Conservation (phyloP, 1,140 invertebrate genomes). For the Hermetia illucens region DNA sequence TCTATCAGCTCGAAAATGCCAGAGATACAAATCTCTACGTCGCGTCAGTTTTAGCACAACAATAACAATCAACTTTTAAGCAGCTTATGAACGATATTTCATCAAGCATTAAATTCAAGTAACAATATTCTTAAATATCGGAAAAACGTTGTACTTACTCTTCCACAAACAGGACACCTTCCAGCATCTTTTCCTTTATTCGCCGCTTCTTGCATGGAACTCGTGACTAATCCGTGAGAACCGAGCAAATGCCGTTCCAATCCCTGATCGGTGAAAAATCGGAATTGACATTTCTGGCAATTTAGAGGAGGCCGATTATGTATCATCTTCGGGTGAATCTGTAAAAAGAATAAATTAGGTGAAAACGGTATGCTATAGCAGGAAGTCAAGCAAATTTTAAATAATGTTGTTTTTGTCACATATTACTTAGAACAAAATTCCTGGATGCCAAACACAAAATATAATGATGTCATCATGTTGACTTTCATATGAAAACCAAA, state of each 20-base stretch:
- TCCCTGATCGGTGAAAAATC: slow-evolving; percentile 60
- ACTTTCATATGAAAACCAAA: too few species aligned
- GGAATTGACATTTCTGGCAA: slow-evolving; percentile 90
- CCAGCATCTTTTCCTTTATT: slow-evolving; percentile 90
- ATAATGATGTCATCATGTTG: too few species aligned
- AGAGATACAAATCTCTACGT: too few species aligned
- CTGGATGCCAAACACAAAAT: neutral
- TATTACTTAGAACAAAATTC: too few species aligned
- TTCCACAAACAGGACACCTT: slow-evolving; percentile 82
- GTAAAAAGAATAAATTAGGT: neutral
- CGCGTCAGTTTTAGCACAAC: neutral
- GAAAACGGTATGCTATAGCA: too few species aligned
- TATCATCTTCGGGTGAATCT: slow-evolving; percentile 90
- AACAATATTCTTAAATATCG: too few species aligned
- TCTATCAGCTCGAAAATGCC: too few species aligned
- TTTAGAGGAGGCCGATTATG: slow-evolving; percentile 86
- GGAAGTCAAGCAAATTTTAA: too few species aligned
- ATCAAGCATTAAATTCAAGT: too few species aligned
- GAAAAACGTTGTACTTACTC: slow-evolving; percentile 51
- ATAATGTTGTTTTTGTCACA: too few species aligned
- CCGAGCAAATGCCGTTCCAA: slow-evolving; percentile 84
- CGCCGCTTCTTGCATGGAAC: slow-evolving; percentile 89
- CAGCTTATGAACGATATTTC: too few species aligned
- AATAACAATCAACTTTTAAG: neutral
- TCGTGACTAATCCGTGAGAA: slow-evolving; percentile 85